Conservation (phyloP, 2,113 vertebrate genomes). For the Aspiorhynchus laticeps region DNA sequence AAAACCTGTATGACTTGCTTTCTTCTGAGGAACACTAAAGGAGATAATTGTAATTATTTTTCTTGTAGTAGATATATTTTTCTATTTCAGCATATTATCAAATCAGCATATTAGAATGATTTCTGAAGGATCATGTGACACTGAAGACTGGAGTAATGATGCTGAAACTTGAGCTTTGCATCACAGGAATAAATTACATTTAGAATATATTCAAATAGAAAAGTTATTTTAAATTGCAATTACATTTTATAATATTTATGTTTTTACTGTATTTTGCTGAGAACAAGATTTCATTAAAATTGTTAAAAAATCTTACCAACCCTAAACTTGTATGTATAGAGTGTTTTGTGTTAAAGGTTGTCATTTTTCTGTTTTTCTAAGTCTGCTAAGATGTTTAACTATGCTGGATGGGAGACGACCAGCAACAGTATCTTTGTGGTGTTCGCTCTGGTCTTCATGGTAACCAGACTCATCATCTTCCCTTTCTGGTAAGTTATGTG, state of each 20-base stretch:
- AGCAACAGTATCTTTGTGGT: slow-evolving; percentile 83
- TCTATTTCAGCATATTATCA: background rate
- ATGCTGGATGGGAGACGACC: slow-evolving; percentile 80
- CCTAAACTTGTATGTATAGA: background rate
- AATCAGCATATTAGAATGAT: background rate
- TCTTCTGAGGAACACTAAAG: no score
- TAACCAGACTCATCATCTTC: slow-evolving; percentile 86
- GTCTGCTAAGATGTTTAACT: slow-evolving; percentile 91
- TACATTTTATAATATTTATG: background rate
- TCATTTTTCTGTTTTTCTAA: slow-evolving; percentile 57
- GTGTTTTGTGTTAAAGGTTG: background rate
- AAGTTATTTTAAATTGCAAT: background rate
- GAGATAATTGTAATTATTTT: no score
- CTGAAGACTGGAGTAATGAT: background rate
- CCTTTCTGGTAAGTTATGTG: slow-evolving; percentile 86
- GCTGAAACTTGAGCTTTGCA: background rate
- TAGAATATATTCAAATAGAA: background rate
- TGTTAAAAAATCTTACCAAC: background rate
- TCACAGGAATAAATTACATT: background rate
- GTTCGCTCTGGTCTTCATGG: slow-evolving; percentile 79
- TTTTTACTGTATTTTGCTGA: background rate
- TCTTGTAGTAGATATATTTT: no score
- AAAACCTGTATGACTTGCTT: no score
- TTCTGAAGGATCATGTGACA: background rate
- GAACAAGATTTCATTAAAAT: background rate